phyloP scores from a whole-genome alignment of 2,113 vertebrate species.

The Gavia stellata region DNA sequence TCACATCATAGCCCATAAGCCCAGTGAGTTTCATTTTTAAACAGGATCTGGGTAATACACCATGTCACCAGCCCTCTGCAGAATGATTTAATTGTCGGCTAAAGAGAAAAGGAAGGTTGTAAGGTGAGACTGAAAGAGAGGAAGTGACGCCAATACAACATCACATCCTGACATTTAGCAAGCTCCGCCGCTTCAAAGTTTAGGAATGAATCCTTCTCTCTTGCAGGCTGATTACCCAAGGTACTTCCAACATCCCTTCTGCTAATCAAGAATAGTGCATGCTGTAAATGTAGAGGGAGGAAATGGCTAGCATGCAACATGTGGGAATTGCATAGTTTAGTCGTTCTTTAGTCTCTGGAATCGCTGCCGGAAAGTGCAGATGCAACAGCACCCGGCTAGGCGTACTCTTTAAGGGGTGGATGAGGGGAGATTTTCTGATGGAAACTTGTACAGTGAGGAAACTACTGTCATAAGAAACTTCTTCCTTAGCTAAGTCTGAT shows the following conservation, averaged over 20 bases:
- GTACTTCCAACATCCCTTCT: background rate
- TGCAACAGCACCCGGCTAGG: accelerated
- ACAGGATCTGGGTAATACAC: background rate
- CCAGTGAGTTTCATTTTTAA: background rate
- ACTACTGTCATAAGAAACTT: accelerated
- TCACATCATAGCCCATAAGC: background rate
- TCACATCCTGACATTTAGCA: background rate
- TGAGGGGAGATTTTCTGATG: background rate
- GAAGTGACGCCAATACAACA: slow-evolving; percentile 30
- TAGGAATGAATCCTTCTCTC: background rate
- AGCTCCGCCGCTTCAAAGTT: background rate
- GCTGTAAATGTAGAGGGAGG: background rate
- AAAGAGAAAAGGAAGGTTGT: background rate
- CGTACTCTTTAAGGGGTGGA: background rate
- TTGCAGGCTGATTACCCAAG: background rate
- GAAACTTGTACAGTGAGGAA: background rate
- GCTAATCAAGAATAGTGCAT: background rate
- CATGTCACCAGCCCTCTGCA: background rate
- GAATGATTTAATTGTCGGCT: background rate
- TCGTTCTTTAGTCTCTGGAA: background rate
- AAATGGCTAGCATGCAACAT: background rate
- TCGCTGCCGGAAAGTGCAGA: background rate
- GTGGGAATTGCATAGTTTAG: background rate
- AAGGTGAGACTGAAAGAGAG: slow-evolving; percentile 8
- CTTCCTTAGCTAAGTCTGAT: background rate